Percentiles rank a stretch among this genome's conserved stretches.
Evolutionary conservation across 2,113 vertebrate species (phyloP).

Genomic region (Xyrauchen texanus): DNA sequence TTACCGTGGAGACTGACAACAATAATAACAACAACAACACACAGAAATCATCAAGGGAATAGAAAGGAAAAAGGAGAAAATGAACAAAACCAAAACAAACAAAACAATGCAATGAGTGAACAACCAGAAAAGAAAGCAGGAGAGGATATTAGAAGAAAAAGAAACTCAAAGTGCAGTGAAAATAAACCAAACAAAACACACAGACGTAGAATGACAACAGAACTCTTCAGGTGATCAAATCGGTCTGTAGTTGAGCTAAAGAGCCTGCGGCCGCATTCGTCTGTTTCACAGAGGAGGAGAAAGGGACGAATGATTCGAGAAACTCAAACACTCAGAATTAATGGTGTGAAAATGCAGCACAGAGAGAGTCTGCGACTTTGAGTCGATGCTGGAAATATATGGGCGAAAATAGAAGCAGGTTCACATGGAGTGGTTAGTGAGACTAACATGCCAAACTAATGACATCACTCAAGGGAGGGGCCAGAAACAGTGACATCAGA

Average conservation of each 20-base stretch:
- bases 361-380: conserved; percentile 51
- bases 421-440: conserved; percentile 48
- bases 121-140: conserved; percentile 49
- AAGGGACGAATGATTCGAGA: conserved; percentile 20
- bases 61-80: conserved; percentile 78
- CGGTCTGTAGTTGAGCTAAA: conserved; percentile 26
- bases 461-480: conserved; percentile 43
- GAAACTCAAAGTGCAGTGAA: not conserved
- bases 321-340: conserved; percentile 22
- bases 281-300: conserved; percentile 15
- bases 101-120: conserved; percentile 52
- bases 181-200: conserved; percentile 17
- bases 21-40: conserved; percentile 81
- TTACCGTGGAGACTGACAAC: conserved; percentile 86
- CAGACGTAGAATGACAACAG: not conserved
- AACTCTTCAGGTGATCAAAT: conserved; percentile 31
- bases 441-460: conserved; percentile 36
- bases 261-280: conserved; percentile 33
- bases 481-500: conserved; percentile 24
- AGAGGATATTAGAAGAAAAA: conserved; percentile 56
- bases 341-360: conserved; percentile 53
- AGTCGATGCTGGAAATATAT: conserved; percentile 31
- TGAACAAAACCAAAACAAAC: conserved; percentile 63
- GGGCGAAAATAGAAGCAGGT: conserved; percentile 53
- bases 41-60: conserved; percentile 85